phyloP scores from a whole-genome alignment of 2,888 invertebrate species.

The Parapristionchus giblindavisi region DNA sequence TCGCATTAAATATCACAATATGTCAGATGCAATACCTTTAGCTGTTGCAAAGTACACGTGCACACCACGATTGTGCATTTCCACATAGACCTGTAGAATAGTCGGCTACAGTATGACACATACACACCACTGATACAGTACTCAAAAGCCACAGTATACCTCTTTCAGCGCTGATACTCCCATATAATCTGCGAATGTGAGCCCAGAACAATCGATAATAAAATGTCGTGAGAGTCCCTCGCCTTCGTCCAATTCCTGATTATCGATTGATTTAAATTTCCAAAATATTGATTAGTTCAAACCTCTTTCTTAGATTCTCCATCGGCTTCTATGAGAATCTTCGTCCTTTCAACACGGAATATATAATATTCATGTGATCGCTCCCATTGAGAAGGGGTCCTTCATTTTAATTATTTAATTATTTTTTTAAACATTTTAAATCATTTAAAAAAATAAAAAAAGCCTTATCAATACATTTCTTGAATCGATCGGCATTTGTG shows the following conservation, averaged over 20 bases:
- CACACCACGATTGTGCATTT: slow-evolving; percentile 58
- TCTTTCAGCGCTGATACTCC: slow-evolving; percentile 68
- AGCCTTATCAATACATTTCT: slow-evolving; percentile 54
- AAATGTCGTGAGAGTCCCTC: slow-evolving; percentile 57
- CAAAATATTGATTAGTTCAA: too few relatives aligned
- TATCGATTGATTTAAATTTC: too few relatives aligned
- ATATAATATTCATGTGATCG: slow-evolving; percentile 55
- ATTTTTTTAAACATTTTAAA: background rate
- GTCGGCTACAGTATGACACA: too few relatives aligned
- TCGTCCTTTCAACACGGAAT: slow-evolving; percentile 38
- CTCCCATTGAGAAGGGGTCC: slow-evolving; percentile 44
- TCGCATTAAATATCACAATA: too few relatives aligned
- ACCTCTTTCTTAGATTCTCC: slow-evolving; percentile 27
- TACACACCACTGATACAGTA: too few relatives aligned
- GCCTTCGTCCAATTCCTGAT: slow-evolving; percentile 35
- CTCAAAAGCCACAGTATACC: slow-evolving; percentile 41
- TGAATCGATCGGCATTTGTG: slow-evolving; percentile 72
- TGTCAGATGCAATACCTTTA: slow-evolving; percentile 58
- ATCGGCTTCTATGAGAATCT: slow-evolving; percentile 9
- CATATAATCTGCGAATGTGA: slow-evolving; percentile 69
- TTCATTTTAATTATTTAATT: too few relatives aligned
- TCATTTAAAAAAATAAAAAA: background rate
- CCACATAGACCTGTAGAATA: slow-evolving; percentile 57
- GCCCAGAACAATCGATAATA: slow-evolving; percentile 68
- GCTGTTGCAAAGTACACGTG: slow-evolving; percentile 68